Percentiles rank a stretch among this genome's conserved stretches.
Conservation (phyloP, 1,140 invertebrate species). For the Aphelenchoides fujianensis region DNA sequence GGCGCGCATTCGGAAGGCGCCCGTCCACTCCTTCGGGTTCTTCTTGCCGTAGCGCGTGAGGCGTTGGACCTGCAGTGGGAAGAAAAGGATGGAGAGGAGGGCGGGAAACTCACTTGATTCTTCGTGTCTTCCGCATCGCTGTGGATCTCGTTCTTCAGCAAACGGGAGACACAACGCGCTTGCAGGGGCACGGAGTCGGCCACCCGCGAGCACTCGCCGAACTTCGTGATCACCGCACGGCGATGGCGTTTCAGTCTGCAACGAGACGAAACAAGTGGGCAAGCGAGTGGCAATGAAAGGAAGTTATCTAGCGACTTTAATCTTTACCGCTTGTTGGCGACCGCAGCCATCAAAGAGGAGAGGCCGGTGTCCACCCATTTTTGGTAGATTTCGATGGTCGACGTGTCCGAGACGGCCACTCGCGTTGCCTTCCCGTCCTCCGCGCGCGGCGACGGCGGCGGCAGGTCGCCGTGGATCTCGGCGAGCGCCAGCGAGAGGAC, state of each 20-base stretch:
- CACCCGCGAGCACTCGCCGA: constrained; percentile 5
- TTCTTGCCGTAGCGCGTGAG: background rate
- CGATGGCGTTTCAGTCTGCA: constrained; percentile 17
- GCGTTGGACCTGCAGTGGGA: background rate
- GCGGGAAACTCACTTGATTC: background rate
- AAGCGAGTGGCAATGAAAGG: background rate
- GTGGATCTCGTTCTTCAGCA: constrained; percentile 16
- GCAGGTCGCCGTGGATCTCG: background rate
- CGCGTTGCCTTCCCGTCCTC: constrained; percentile 4
- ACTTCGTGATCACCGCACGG: constrained; percentile 9
- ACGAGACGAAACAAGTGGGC: background rate
- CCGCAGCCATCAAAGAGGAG: constrained; percentile 15
- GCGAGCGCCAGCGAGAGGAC: background rate
- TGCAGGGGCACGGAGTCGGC: constrained; percentile 5
- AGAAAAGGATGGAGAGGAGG: background rate
- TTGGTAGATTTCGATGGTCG: constrained; percentile 7
- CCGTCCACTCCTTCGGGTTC: constrained; percentile 8
- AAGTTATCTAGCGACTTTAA: too few relatives aligned
- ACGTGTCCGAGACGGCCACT: background rate
- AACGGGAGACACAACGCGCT: background rate
- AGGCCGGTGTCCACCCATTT: constrained; percentile 20
- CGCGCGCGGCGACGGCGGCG: background rate
- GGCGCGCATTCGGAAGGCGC: constrained; percentile 6
- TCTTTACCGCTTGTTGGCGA: constrained; percentile 16
- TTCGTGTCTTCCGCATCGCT: background rate